These are phyloP conservation scores for Thamnophis elegans DNA, from an alignment of 2,797 vertebrate genomes.

Conservation along the genomic window DNA sequence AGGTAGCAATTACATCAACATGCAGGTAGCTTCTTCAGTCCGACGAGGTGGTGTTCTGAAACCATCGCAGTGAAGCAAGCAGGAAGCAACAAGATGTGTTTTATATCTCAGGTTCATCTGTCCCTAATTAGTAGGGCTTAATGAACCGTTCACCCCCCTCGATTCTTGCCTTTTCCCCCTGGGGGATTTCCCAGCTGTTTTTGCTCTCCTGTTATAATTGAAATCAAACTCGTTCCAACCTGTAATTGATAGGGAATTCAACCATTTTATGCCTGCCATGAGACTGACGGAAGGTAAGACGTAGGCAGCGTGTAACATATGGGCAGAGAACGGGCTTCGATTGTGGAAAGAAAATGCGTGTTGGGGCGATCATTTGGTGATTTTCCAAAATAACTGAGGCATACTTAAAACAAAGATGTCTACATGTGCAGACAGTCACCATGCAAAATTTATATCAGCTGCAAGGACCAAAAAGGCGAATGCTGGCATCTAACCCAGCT, in stretches of 20 bases:
- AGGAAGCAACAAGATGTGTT: conserved; percentile 57
- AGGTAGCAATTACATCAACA: conserved; percentile 49
- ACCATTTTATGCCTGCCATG: conserved; percentile 74
- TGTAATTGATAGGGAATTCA: conserved; percentile 77
- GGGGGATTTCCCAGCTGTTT: conserved; percentile 76
- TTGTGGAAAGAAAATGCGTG: conserved; percentile 49
- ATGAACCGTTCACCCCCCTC: conserved; percentile 66
- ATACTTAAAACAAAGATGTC: conserved; percentile 9
- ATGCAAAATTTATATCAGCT: not conserved
- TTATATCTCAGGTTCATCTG: conserved; percentile 67
- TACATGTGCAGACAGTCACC: not conserved
- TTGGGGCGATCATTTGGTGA: conserved; percentile 25
- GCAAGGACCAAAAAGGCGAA: not conserved
- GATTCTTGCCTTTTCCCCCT: conserved; percentile 60
- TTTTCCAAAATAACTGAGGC: conserved; percentile 5
- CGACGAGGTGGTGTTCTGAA: conserved; percentile 40
- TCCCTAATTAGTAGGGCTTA: conserved; percentile 71
- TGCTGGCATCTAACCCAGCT: not conserved
- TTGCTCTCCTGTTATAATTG: conserved; percentile 74
- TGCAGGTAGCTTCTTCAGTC: conserved; percentile 42
- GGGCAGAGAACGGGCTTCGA: conserved; percentile 61
- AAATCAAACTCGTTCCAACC: conserved; percentile 76
- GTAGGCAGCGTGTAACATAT: conserved; percentile 56
- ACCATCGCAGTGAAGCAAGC: conserved; percentile 48
- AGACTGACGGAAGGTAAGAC: conserved; percentile 72